Evolutionary conservation across 1,140 invertebrate genomes (phyloP).

Genomic region (Araneus ventricosus): DNA sequence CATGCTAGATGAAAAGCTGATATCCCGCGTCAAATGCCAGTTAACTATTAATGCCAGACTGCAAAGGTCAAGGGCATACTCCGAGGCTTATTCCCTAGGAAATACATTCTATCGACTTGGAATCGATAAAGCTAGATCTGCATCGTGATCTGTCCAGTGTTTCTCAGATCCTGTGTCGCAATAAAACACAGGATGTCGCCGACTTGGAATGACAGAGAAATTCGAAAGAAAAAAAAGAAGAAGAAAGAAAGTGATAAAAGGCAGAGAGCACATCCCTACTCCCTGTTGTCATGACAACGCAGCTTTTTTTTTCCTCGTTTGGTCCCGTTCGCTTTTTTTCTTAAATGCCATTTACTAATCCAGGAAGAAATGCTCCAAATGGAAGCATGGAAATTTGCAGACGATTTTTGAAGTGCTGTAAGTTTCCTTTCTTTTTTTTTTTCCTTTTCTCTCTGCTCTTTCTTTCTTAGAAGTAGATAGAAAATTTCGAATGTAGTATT

Average conservation of each 20-base stretch:
- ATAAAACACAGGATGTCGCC: background rate
- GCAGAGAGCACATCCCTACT: conserved; percentile 7
- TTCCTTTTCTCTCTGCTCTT: background rate
- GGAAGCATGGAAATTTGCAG: background rate
- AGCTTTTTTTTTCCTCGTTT: background rate
- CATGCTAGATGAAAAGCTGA: too few relatives aligned
- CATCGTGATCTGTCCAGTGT: background rate
- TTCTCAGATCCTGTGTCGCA: background rate
- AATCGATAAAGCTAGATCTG: background rate
- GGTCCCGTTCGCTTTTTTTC: background rate
- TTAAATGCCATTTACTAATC: conserved; percentile 2
- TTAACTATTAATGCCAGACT: too few relatives aligned
- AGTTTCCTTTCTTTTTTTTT: background rate
- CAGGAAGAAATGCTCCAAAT: background rate
- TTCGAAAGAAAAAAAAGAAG: background rate
- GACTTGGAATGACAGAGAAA: background rate
- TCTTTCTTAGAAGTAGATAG: background rate
- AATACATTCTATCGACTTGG: background rate
- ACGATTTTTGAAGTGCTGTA: background rate
- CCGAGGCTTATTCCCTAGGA: background rate
- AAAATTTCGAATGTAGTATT: background rate
- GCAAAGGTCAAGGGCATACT: too few relatives aligned
- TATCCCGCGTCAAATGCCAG: too few relatives aligned
- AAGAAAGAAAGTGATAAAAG: background rate
- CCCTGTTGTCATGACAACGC: conserved; percentile 1